These are phyloP conservation scores for Chrysopilus asiliformis DNA, from an alignment of 2,888 invertebrate genomes.

Conservation along the genomic window DNA sequence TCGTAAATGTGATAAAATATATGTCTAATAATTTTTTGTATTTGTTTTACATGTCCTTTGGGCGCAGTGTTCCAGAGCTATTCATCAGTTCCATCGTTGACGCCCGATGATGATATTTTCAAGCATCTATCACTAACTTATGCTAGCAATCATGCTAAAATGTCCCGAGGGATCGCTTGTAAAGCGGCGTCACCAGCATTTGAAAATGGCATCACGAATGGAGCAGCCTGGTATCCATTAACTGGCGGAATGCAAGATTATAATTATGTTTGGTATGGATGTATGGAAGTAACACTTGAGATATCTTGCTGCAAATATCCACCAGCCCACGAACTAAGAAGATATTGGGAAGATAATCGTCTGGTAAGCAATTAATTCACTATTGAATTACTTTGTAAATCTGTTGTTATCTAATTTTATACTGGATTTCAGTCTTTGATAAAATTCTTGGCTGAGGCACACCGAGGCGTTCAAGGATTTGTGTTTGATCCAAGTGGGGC, in stretches of 20 bases:
- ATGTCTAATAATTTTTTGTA: neutral
- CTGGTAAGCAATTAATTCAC: conserved; percentile 40
- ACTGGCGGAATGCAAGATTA: conserved; percentile 64
- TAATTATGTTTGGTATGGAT: conserved; percentile 85
- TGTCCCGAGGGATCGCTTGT: conserved; percentile 75
- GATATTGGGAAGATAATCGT: conserved; percentile 82
- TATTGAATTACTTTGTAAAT: neutral
- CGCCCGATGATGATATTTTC: conserved; percentile 89
- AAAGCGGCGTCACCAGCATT: conserved; percentile 63
- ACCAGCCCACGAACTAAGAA: conserved; percentile 58
- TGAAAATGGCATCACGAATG: conserved; percentile 84
- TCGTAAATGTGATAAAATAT: neutral
- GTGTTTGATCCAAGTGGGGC: conserved; percentile 65
- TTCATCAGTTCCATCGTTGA: conserved; percentile 64
- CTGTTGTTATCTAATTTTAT: neutral
- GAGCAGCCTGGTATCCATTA: conserved; percentile 85
- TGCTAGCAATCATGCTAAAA: conserved; percentile 76
- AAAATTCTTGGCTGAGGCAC: conserved; percentile 72
- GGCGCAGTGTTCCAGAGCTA: conserved; percentile 76
- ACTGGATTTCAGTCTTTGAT: conserved; percentile 50
- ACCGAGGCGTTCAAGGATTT: conserved; percentile 80
- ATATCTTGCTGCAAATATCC: conserved; percentile 93
- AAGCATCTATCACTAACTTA: conserved; percentile 72
- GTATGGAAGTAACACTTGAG: conserved; percentile 91
- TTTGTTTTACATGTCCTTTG: conserved; percentile 43